phyloP scores from a whole-genome alignment of 2,113 vertebrate species.

The Otolemur garnettii region DNA sequence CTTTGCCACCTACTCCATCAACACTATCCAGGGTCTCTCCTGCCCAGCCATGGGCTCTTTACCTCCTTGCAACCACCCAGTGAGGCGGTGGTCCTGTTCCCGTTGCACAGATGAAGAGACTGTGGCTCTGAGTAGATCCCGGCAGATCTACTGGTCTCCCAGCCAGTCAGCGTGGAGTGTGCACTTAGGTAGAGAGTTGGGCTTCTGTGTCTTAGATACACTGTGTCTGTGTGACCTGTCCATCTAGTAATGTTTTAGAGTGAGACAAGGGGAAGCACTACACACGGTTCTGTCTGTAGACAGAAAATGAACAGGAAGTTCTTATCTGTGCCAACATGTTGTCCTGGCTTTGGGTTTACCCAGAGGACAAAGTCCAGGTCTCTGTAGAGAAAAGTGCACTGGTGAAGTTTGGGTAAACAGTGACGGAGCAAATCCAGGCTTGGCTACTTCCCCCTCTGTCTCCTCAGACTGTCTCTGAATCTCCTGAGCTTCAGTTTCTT shows the following conservation, averaged over 20 bases:
- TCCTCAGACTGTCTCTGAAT: not conserved
- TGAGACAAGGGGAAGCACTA: not conserved
- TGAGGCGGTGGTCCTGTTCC: not conserved
- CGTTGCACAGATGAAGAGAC: not conserved
- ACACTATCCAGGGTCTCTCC: not conserved
- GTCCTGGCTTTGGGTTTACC: not conserved
- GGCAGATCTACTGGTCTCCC: not conserved
- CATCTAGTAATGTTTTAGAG: too few species aligned
- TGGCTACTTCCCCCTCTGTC: accelerated
- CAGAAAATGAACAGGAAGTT: not conserved
- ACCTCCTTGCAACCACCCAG: not conserved
- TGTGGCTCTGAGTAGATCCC: not conserved
- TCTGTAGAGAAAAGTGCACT: not conserved
- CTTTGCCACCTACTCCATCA: not conserved
- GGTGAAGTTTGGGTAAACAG: not conserved
- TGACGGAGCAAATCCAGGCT: not conserved
- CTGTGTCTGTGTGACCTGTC: accelerated
- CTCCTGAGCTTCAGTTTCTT: not conserved
- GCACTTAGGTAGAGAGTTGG: not conserved
- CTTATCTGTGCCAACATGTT: not conserved
- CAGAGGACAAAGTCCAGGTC: constrained; percentile 28
- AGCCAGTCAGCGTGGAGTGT: not conserved
- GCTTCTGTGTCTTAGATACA: not conserved
- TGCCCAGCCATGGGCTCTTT: not conserved
- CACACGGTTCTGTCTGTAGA: not conserved